A percentile compares a stretch with the other conserved stretches of the same genome.
phyloP scores from a whole-genome alignment of 2,797 vertebrate genomes.

The Nothura maculosa region DNA sequence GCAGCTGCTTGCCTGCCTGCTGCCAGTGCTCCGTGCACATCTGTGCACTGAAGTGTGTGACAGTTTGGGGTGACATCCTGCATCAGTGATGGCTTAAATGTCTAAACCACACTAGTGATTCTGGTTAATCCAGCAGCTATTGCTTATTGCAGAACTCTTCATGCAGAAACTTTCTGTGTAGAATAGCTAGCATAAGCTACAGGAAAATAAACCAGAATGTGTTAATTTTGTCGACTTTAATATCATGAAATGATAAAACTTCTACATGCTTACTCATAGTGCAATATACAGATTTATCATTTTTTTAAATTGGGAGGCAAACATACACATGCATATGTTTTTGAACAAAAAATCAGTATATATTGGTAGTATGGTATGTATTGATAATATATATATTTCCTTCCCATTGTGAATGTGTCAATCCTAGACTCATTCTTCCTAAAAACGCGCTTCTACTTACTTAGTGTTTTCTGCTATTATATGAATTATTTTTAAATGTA shows the following conservation, averaged over 20 bases:
- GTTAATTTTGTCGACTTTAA: background rate
- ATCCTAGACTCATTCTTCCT: background rate
- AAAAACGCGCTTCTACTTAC: background rate
- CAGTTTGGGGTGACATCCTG: background rate
- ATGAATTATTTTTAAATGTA: background rate
- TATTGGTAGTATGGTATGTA: too few species aligned
- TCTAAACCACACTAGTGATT: background rate
- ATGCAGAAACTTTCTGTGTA: background rate
- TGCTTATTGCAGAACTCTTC: background rate
- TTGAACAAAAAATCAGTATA: background rate
- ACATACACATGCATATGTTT: too few species aligned
- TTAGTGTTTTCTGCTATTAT: background rate
- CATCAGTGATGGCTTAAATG: background rate
- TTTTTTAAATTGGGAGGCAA: background rate
- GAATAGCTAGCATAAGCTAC: background rate
- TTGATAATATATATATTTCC: background rate
- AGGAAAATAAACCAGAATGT: background rate
- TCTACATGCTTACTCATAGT: background rate
- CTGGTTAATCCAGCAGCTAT: background rate
- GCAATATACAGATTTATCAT: background rate
- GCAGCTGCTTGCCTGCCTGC: background rate
- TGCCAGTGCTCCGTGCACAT: background rate
- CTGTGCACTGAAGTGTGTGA: background rate
- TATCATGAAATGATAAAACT: background rate
- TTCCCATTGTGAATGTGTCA: background rate